Evolutionary conservation across 1,140 invertebrate species (phyloP).

Genomic region (Dendroctonus ponderosae): DNA sequence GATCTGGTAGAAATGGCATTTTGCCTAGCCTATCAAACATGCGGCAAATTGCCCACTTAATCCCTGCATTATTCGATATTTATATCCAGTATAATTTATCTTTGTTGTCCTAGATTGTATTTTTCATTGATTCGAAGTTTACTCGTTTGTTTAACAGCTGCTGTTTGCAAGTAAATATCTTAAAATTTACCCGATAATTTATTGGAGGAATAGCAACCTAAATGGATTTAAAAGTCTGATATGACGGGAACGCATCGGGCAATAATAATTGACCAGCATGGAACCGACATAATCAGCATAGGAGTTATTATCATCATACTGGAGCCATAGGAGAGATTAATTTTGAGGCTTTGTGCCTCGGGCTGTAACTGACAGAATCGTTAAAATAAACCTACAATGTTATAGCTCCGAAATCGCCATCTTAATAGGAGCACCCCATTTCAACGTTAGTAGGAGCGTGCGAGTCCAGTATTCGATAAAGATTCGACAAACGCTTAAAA

Average conservation of each 20-base stretch:
- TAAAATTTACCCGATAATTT: too few species aligned
- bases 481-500: too few species aligned
- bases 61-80: too few species aligned
- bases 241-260: background rate
- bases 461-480: too few species aligned
- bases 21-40: background rate
- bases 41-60: too few species aligned
- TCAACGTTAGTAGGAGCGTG: slow-evolving; percentile 14
- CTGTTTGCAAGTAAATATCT: too few species aligned
- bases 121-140: too few species aligned
- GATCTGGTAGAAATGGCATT: slow-evolving; percentile 1
- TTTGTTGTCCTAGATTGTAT: too few species aligned
- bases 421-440: slow-evolving; percentile 25
- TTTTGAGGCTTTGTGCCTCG: slow-evolving; percentile 37
- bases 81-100: too few species aligned
- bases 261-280: slow-evolving; percentile 8
- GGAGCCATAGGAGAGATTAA: slow-evolving; percentile 39
- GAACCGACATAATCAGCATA: slow-evolving; percentile 12
- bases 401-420: slow-evolving; percentile 28
- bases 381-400: slow-evolving; percentile 42
- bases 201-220: too few species aligned
- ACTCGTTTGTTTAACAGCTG: too few species aligned
- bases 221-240: too few species aligned
- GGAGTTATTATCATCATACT: slow-evolving; percentile 27
- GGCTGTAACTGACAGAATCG: slow-evolving; percentile 41